phyloP scores from a whole-genome alignment of 2,888 invertebrate genomes.

The Orchesellides sinensis region DNA sequence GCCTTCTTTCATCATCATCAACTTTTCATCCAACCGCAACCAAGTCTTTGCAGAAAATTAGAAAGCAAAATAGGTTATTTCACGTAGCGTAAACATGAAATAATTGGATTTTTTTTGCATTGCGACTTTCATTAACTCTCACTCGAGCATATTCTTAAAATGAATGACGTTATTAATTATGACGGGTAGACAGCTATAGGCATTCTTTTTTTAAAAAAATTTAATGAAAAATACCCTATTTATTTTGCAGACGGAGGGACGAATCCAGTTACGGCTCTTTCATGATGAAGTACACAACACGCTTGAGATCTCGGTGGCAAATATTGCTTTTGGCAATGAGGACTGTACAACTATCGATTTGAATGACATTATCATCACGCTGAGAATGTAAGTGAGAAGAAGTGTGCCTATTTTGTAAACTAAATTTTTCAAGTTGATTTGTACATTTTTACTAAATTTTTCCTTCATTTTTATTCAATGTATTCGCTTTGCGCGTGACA shows the following conservation, averaged over 20 bases:
- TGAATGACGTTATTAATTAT: neutral
- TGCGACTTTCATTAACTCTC: neutral
- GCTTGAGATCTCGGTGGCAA: conserved; percentile 74
- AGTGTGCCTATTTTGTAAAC: no score
- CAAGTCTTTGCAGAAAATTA: no score
- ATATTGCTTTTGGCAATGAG: conserved; percentile 74
- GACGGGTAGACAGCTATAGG: neutral
- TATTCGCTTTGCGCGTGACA: no score
- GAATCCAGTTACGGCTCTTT: conserved; percentile 74
- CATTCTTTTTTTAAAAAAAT: neutral
- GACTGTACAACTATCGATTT: conserved; percentile 74
- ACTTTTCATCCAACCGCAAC: no score
- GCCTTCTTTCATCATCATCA: no score
- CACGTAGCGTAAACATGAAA: no score
- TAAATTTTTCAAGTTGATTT: no score
- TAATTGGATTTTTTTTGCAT: neutral
- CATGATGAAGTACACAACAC: conserved; percentile 75
- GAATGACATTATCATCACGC: conserved; percentile 73
- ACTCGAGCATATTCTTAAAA: neutral
- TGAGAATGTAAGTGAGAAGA: conserved; percentile 71
- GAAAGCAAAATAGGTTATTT: no score
- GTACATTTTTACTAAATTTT: neutral
- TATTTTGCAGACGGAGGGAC: conserved; percentile 70
- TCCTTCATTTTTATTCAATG: no score
- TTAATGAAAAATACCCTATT: no score